Evolutionary conservation across 2,113 vertebrate species (phyloP).

Genomic region (Aspidoscelis tigris): DNA sequence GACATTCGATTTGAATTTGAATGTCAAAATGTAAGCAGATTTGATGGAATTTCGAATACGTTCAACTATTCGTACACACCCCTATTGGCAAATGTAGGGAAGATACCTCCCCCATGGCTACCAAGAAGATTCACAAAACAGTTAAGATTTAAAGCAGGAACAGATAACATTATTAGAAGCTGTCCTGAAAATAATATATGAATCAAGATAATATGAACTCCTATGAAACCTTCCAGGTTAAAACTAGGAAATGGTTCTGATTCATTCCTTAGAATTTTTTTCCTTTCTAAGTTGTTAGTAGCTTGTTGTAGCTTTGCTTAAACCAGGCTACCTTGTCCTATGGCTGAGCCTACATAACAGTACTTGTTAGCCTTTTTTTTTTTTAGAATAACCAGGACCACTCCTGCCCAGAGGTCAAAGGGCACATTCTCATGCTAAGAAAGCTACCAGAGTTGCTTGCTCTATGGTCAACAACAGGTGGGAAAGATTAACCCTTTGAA

Average conservation of each 20-base stretch:
- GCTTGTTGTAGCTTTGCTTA: conserved; percentile 24
- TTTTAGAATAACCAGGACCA: conserved; percentile 17
- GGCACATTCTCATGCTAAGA: conserved; percentile 66
- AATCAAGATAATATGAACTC: no score
- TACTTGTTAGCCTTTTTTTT: conserved; percentile 6
- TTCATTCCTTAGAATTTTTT: background rate
- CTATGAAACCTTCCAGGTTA: no score
- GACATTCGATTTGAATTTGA: no score
- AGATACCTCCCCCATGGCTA: background rate
- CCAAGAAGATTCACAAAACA: background rate
- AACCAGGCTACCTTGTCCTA: background rate
- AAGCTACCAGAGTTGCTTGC: conserved; percentile 47
- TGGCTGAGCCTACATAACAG: background rate
- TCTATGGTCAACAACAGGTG: conserved; percentile 70
- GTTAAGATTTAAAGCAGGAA: background rate
- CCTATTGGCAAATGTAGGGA: no score
- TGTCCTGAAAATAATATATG: no score
- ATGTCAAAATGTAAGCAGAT: no score
- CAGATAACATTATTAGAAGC: background rate
- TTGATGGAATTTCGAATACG: no score
- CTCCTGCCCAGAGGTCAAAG: conserved; percentile 49
- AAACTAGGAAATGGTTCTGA: no score
- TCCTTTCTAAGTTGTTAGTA: background rate
- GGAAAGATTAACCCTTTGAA: conserved; percentile 72
- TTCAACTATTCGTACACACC: no score